Conservation (phyloP, 2,113 vertebrate species). For the Peucedramus taeniatus region DNA sequence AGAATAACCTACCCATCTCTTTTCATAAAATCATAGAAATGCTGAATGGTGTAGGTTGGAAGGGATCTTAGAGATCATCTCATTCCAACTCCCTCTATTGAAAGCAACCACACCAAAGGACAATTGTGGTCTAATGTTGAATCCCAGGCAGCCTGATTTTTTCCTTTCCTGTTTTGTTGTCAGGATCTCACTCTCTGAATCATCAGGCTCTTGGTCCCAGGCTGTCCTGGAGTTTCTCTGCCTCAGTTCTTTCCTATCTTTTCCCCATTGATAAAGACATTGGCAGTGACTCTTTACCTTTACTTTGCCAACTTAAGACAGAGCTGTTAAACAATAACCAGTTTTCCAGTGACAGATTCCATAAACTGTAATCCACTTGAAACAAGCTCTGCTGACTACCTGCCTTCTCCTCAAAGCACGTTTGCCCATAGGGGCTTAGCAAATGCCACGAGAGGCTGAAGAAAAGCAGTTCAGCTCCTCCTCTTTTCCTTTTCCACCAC, state of each 20-base stretch:
- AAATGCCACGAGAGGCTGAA: neutral
- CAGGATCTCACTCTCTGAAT: neutral
- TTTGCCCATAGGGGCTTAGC: neutral
- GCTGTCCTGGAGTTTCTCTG: neutral
- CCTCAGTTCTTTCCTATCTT: neutral
- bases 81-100: neutral
- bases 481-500: neutral
- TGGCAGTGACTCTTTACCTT: neutral
- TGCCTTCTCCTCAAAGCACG: neutral
- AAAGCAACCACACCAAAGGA: neutral
- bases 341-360: neutral
- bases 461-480: neutral
- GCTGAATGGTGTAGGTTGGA: neutral
- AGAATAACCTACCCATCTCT: neutral
- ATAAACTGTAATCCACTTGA: neutral
- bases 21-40: neutral
- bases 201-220: rapidly evolving
- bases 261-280: neutral
- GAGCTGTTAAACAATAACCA: neutral
- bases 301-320: neutral
- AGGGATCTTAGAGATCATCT: neutral
- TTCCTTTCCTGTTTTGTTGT: neutral
- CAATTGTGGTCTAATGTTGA: neutral
- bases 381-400: neutral
- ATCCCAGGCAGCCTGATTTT: neutral